phyloP scores from a whole-genome alignment of 2,113 vertebrate species.

The Prinia subflava region DNA sequence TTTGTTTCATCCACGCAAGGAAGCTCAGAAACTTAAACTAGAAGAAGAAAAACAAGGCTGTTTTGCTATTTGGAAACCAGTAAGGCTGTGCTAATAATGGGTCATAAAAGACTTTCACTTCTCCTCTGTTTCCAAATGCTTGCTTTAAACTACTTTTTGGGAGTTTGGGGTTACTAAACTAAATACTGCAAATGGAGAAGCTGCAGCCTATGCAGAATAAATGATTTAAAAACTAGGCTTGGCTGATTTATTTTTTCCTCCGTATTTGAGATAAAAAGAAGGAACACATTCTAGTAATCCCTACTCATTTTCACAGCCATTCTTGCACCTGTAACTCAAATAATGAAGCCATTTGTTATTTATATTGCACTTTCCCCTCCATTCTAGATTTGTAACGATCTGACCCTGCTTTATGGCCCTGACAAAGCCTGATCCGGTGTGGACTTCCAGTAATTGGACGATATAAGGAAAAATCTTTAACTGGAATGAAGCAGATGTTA shows the following conservation, averaged over 20 bases:
- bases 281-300: slow-evolving; percentile 17
- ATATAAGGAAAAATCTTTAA: slow-evolving; percentile 69
- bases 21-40: not conserved
- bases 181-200: not conserved
- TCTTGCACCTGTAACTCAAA: slow-evolving; percentile 71
- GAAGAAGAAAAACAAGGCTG: not conserved
- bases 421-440: slow-evolving; percentile 53
- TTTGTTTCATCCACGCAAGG: not conserved
- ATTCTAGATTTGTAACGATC: slow-evolving; percentile 63
- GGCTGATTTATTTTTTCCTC: not conserved
- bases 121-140: not conserved
- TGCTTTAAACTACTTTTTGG: not conserved
- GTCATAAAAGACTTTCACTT: not conserved
- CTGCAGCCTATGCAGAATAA: not conserved
- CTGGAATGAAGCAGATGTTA: slow-evolving; percentile 80
- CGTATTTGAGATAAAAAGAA: not conserved
- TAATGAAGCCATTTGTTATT: slow-evolving; percentile 68
- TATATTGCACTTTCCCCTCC: slow-evolving; percentile 39
- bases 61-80: not conserved
- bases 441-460: slow-evolving; percentile 57
- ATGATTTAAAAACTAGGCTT: not conserved
- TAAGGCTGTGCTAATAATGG: not conserved
- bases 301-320: slow-evolving; percentile 7
- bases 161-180: not conserved
- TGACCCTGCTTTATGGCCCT: slow-evolving; percentile 69